Base-by-base conservation (phyloP, 2,113 vertebrate genomes). In the Vimba vimba region DNA sequence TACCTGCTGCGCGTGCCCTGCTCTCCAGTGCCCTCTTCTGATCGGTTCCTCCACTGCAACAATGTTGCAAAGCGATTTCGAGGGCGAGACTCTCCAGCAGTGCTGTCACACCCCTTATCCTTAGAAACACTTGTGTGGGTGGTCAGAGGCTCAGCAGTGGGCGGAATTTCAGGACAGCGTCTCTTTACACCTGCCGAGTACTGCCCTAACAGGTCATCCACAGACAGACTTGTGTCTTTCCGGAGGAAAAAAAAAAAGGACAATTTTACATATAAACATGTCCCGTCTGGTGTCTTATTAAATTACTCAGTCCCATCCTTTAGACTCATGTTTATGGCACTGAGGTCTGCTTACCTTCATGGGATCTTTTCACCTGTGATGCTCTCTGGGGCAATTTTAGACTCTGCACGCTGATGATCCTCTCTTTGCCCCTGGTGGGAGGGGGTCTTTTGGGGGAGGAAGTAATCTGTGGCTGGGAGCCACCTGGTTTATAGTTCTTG, bases 1-100 rank as follows among this genome's bases (percentile, higher is more conserved):
- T 94, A 98, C 98, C 98, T 97, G 96, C 98, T 99, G 93, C 89
- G 92, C 23, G 95, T 97, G 83, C 92, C 94, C 47, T 94, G 87
- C n/a, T 87, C 85, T 66, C 93, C 93, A 15, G 94, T 84, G 47
- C 94, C 91, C 10, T 91, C 94, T 2, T 89, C 89, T 1, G 94
- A 93, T 90, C 94, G 91, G 87, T 96, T 96, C 90, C 95, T 96
- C 87, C 92, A 96, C 92, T 95, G 96, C 83, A 97, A 92, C 90
- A 97, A 88, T 0, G 94, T 95, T 71, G 97, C 96, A 78, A 99
- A 99, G 87, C 93, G 94, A 92, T 98, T 99, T 85, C 94, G 95
- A 39, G 89, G 73, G 4, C 50, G 90, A 1, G 87, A 91, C 13
- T 83, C 87, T 4, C 86, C 33, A n/a, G 52, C 36, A 19, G 64